A percentile compares a stretch with the other conserved stretches of the same genome.
These are phyloP conservation scores for Otus scops DNA, from an alignment of 2,797 vertebrate genomes.

Conservation along the genomic window DNA sequence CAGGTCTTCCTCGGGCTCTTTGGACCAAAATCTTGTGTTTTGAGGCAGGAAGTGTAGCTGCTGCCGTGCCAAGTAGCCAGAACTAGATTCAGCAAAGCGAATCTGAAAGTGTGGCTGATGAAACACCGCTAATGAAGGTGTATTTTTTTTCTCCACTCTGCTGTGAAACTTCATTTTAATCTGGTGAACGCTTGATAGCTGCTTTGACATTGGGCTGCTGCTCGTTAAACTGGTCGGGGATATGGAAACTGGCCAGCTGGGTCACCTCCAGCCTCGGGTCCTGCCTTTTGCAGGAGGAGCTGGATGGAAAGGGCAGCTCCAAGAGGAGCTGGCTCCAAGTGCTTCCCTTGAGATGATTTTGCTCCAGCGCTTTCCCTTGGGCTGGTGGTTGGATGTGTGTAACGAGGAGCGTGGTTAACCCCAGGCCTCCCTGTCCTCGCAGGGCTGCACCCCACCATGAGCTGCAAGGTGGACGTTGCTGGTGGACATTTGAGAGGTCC, in stretches of 20 bases:
- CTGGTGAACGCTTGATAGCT: fast-evolving
- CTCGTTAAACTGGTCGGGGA: background rate
- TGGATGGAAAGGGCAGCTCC: background rate
- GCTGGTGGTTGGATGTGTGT: background rate
- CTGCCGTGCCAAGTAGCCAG: fast-evolving
- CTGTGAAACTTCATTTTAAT: background rate
- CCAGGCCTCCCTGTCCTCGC: background rate
- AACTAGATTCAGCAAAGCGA: background rate
- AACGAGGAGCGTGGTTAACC: fast-evolving
- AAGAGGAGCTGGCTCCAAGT: background rate
- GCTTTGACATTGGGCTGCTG: constrained; percentile 6
- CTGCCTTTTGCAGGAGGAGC: background rate
- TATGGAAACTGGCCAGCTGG: background rate
- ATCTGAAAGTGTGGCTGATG: background rate
- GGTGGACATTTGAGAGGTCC: background rate
- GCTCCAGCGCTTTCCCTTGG: background rate
- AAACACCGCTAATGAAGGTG: fast-evolving
- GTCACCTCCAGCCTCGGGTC: background rate
- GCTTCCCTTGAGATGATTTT: background rate
- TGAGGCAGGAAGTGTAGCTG: fast-evolving
- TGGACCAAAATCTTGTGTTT: background rate
- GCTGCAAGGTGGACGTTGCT: background rate
- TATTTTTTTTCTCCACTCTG: background rate
- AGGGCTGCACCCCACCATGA: background rate
- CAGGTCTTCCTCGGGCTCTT: background rate